Evolutionary conservation across 2,888 invertebrate genomes (phyloP), one percentile per base, ranked within the genome.

Genomic region (Zhengitettix transpicula): DNA sequence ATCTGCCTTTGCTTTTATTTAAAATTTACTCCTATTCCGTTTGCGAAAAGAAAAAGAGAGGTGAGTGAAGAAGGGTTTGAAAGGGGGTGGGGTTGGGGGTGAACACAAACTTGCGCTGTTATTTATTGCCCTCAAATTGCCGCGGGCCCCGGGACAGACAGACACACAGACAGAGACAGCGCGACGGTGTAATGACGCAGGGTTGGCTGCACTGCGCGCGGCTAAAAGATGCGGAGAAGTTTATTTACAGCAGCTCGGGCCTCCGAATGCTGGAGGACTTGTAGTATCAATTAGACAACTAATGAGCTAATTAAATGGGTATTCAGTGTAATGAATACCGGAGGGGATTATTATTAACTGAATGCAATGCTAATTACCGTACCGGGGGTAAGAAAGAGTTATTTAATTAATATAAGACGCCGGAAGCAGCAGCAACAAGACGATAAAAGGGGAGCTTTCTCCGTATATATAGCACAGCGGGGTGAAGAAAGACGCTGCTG

Each of bases 281-380:
- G 56, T 68, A 72, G 72, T 73, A 73, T 73, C 74, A 75, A 74
- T 75, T 74, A 74, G 73, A 72, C 71, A 73, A 71, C 74, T 75
- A 74, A 74, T 74, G 75, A 75, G 74, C 73, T 75, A 74, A 74
- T 75, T 75, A 75, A 75, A 75, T 72, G 73, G 71, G 73, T 72
- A 75, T 74, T 75, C 73, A 74, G 70, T 68, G 73, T 72, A 74
- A 74, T 74, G 73, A 74, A 73, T 71, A 69, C 70, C 70, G 67
- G 68, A 68, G 56, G 63, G 63, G 63, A 63, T 63, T 63, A 63
- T 69, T 69, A 69, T 69, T 69, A 69, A 69, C 65, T 67, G 68
- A 70, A 70, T 69, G 67, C 61, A 63, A 56, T 63, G 63, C 63
- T 63, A 63, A 63, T 63, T 63, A 63, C 63, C 63, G 60, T 58